Evolutionary conservation across 1,140 invertebrate species (phyloP), one percentile per base, ranked within the genome.

Genomic region (Calephelis nemesis): DNA sequence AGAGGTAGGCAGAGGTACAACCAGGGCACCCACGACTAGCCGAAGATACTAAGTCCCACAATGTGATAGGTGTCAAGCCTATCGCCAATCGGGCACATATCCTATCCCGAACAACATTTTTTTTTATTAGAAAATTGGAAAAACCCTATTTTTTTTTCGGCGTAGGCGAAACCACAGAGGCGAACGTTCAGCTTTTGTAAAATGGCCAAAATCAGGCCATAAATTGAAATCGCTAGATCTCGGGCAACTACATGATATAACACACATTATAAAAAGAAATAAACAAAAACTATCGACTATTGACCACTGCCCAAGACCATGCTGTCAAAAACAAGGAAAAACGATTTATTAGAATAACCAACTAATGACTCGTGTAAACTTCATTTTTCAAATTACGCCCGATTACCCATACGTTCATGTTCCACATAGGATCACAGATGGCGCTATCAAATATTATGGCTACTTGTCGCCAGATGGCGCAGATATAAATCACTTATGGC

Each of bases 261-360:
- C n/a, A 13, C 4, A 5, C 50, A 13, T 15, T 52, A 15, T 52
- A 52, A 15, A 15, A 7, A 50, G 49, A 8, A 15, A 19, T 52
- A 52, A 52, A 19, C 15, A 52, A 52, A 15, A 13, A 19, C 7
- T 52, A 52, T 9, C 13, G 15, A 52, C 13, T 50, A 50, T 50
- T 52, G 50, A 52, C 50, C 50, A 19, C 15, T 52, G 50, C 7
- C 47, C 48, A 63, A 65, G 68, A 65, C 72, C 73, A 76, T 63
- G 63, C 66, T 67, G 70, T 76, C 70, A 73, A 65, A 52, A 50
- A 30, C 75, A 74, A 52, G 52, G 63, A 47, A 66, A 58, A 70
- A 77, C 73, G 70, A 80, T 80, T 76, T 80, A 76, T 77, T 77
- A 76, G 69, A 74, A 74, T 76, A 74, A 71, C 72, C 54, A 74